Conservation (phyloP, 2,797 vertebrate genomes). For the Siniperca obscura region DNA sequence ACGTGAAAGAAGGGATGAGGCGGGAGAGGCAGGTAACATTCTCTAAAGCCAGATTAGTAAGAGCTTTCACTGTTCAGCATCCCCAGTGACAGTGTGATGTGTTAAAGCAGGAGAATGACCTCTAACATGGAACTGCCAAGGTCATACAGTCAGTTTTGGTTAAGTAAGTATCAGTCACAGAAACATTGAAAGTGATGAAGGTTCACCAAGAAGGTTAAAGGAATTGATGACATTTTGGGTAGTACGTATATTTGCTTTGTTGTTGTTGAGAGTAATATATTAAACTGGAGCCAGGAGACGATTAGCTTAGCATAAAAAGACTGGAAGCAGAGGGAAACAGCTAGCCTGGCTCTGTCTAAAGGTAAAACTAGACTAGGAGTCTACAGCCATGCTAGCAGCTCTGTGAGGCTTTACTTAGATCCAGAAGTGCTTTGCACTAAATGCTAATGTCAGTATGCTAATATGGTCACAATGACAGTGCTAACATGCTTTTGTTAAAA, state of each 20-base stretch:
- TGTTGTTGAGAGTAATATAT: neutral
- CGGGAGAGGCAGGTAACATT: slow-evolving; percentile 32
- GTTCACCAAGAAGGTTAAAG: slow-evolving; percentile 16
- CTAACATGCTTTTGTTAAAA: neutral
- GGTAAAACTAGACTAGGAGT: neutral
- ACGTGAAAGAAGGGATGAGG: slow-evolving; percentile 26
- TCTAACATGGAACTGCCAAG: slow-evolving; percentile 13
- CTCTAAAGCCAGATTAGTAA: slow-evolving; percentile 53
- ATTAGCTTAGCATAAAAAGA: slow-evolving; percentile 14
- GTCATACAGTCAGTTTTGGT: slow-evolving; percentile 22
- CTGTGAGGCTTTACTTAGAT: neutral
- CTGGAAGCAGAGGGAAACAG: slow-evolving; percentile 4
- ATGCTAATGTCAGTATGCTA: neutral
- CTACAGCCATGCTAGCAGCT: neutral
- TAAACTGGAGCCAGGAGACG: neutral
- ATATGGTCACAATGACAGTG: neutral
- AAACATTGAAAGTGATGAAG: neutral
- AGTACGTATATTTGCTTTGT: slow-evolving; percentile 7
- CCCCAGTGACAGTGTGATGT: slow-evolving; percentile 13
- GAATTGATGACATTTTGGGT: slow-evolving; percentile 4
- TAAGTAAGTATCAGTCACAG: neutral
- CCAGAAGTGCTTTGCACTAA: neutral
- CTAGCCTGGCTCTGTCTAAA: neutral
- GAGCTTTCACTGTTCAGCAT: slow-evolving; percentile 35
- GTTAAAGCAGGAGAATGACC: slow-evolving; percentile 19